These are phyloP conservation scores for Chloebia gouldiae DNA, from an alignment of 2,113 vertebrate species.

Conservation along the genomic window DNA sequence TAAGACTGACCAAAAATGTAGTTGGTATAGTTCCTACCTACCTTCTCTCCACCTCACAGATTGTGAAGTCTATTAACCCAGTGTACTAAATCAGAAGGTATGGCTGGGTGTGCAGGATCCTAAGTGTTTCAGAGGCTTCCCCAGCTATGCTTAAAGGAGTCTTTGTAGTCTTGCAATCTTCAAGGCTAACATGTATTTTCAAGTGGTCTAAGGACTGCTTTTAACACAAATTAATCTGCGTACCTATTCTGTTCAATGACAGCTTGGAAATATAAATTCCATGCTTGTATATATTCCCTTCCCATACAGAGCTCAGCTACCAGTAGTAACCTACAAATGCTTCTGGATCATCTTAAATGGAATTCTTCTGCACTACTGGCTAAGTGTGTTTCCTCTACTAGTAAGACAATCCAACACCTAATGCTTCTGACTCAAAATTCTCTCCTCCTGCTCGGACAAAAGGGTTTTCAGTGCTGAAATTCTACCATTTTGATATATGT, in stretches of 20 bases:
- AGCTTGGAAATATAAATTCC: background rate
- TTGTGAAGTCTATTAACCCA: fast-evolving
- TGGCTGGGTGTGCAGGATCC: background rate
- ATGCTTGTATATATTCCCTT: background rate
- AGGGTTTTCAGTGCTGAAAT: background rate
- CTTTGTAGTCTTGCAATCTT: background rate
- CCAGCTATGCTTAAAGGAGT: background rate
- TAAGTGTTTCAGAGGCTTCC: background rate
- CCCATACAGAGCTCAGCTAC: background rate
- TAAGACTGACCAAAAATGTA: background rate
- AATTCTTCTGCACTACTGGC: background rate
- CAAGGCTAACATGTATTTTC: background rate
- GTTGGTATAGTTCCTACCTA: background rate
- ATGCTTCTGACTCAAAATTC: background rate
- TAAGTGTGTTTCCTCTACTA: background rate
- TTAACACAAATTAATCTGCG: background rate
- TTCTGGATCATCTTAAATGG: background rate
- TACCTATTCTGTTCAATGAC: background rate
- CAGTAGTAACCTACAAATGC: background rate
- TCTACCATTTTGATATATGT: background rate
- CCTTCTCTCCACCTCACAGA: background rate
- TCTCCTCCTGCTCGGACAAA: background rate
- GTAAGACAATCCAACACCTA: fast-evolving
- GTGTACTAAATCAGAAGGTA: background rate
- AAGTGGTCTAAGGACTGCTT: background rate